Evolutionary conservation across 2,888 invertebrate genomes (phyloP), one percentile per base, ranked within the genome.

Genomic region (Ctenicera cuprea): DNA sequence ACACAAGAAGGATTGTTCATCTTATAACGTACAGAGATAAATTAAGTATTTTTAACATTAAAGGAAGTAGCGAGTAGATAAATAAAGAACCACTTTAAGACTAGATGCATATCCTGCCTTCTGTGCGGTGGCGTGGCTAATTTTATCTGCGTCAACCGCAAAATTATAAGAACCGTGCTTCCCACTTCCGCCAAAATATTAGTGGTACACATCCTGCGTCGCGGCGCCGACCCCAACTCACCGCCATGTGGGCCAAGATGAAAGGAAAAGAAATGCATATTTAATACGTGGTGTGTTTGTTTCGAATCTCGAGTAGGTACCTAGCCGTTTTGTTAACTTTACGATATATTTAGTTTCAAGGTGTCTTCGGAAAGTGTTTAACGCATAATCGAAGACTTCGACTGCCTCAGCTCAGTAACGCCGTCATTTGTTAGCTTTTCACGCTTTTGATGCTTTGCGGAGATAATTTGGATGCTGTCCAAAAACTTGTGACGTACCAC

Each of bases 111-210:
- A 75, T 75, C 75, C 75, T 68, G 75, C 66, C 69, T 61, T 67
- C 63, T 48, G 69, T 64, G 71, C 33, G 68, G 59, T 59, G 64
- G 50, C 72, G 75, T 76, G 57, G 75, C 74, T 79, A 79, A 79
- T 77, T 79, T 79, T 77, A 77, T 76, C 77, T 76, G 71, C 63
- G 68, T 67, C 73, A 73, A 77, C 79, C 80, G 80, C 80, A 80
- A 80, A 80, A 78, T 80, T 78, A 76, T 75, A 77, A 80, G 76
- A 77, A 75, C 77, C 80, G 76, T 80, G 76, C 76, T 80, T 80
- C 80, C 80, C 78, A 75, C 80, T 80, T 80, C 80, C 80, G 80
- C 75, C 79, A 78, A 80, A 80, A 76, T 76, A 76, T 76, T 75
- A 74, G 72, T 69, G 71, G 71, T 70, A 73, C 70, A 75, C 78